Evolutionary conservation across 30 jellyfish, hydroid and myxozoan species (phyloP), one percentile per base, ranked within the genome.

Genomic region (Aurelia sp.): DNA sequence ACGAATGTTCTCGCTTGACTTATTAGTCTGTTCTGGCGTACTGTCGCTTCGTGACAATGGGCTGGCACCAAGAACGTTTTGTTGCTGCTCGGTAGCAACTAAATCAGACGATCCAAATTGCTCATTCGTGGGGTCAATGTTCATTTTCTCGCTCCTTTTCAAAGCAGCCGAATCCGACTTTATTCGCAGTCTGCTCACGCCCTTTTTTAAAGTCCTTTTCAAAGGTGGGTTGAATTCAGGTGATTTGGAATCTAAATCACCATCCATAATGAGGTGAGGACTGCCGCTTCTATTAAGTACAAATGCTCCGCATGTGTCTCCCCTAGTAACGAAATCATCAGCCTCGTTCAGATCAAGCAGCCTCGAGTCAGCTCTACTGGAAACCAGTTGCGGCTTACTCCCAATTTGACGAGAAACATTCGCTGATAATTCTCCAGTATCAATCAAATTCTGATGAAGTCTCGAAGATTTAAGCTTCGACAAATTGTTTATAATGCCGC

Each of bases 171-270:
- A n/a, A 7, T 18, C 33, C 5, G 23, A n/a, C 11, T 59, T 59
- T 12, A 4, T 21, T 6, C 23, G 69, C 69, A 21, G 69, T 18
- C 33, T 59, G 27, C 33, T 59, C 33, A 59, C 33, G 16, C 33
- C 69, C 33, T 59, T 59, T 12, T 13, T n/a, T 6, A 12, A 59
- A 59, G 33, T 59, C 33, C 33, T 59, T 59, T 59, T 59, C 33
- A 59, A 59, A 4, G 69, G 69, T 21, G 69, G 69, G 6, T 59
- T 59, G 33, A 59, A 59, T 59, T 59, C 69, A 59, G 69, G 69
- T 18, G 69, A 59, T 18, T 44, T 44, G 55, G 55, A 0, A 44
- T 44, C 55, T 44, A 44, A 44, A 13, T 44, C 55, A 44, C 55
- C 55, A 44, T 44, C 55, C 55, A 0, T 44, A 7, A 44, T 7